Percentiles rank a stretch among this genome's conserved stretches.
Evolutionary conservation across 2,888 invertebrate genomes (phyloP).

Genomic region (Eristalinus sepulchralis): DNA sequence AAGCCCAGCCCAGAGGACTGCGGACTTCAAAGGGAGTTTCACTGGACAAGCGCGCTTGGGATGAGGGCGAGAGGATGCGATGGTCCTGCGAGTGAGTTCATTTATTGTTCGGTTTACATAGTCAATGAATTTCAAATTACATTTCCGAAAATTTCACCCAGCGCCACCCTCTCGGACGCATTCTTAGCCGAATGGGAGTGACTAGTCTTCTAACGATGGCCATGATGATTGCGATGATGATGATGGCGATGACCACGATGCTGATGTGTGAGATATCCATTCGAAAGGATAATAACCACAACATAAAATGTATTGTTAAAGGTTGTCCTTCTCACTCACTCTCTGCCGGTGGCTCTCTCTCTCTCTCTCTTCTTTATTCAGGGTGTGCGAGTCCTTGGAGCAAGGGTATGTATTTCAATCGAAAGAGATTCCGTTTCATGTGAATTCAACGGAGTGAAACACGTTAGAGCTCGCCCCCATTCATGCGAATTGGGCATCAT

Average conservation of each 20-base stretch:
- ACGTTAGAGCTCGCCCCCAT: neutral
- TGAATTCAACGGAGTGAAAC: slow-evolving; percentile 48
- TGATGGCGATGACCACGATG: slow-evolving; percentile 32
- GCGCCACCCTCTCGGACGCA: neutral
- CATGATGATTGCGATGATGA: neutral
- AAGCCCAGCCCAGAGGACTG: neutral
- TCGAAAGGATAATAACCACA: slow-evolving; percentile 65
- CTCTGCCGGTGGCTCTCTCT: slow-evolving; percentile 34
- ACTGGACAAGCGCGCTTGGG: neutral
- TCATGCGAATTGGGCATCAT: slow-evolving; percentile 39
- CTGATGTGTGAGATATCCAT: slow-evolving; percentile 64
- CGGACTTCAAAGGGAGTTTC: slow-evolving; percentile 14
- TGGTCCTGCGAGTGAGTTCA: slow-evolving; percentile 54
- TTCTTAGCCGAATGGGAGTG: neutral
- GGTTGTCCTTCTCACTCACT: slow-evolving; percentile 45
- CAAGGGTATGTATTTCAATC: slow-evolving; percentile 35
- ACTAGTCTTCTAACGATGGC: slow-evolving; percentile 2
- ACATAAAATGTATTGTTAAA: slow-evolving; percentile 65
- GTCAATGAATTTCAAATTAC: slow-evolving; percentile 68
- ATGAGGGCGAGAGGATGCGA: neutral
- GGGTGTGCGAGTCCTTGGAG: neutral
- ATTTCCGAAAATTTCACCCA: slow-evolving; percentile 41
- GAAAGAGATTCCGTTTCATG: slow-evolving; percentile 58
- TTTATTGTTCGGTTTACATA: slow-evolving; percentile 58
- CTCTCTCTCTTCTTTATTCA: neutral